A percentile compares a stretch with the other conserved stretches of the same genome.
Conservation (phyloP, 2,888 invertebrate species). For the Campoletis raptor region DNA sequence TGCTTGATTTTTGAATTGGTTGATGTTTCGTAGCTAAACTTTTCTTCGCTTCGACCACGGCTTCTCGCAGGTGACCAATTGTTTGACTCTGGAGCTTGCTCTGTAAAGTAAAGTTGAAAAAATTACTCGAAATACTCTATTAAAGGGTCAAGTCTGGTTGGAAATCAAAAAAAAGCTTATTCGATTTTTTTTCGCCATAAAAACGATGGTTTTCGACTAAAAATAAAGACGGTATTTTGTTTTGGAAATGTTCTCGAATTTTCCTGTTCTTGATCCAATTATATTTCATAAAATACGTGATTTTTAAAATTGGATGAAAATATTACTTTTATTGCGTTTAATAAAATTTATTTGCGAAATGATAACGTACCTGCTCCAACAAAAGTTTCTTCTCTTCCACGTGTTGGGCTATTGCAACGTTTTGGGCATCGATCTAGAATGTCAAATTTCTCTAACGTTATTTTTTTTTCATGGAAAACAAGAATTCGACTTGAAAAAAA, state of each 20-base stretch:
- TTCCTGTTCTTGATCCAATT: no score
- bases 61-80: conserved; percentile 81
- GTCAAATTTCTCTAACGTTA: conserved; percentile 24
- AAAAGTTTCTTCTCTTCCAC: conserved; percentile 80
- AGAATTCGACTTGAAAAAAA: neutral
- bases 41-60: conserved; percentile 82
- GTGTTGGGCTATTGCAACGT: conserved; percentile 74
- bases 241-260: no score
- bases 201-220: no score
- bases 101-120: conserved; percentile 69
- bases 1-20: conserved; percentile 79
- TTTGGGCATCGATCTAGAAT: conserved; percentile 79
- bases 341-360: neutral
- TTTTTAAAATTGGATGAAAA: no score
- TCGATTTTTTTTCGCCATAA: no score
- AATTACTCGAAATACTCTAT: neutral
- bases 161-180: no score
- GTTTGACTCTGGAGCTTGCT: conserved; percentile 82
- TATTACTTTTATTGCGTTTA: neutral
- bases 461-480: conserved; percentile 38
- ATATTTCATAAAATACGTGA: no score
- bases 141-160: no score
- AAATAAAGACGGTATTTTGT: no score
- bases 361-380: conserved; percentile 77
- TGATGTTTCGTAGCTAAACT: conserved; percentile 81